A percentile compares a stretch with the other conserved stretches of the same genome.
phyloP scores from a whole-genome alignment of 2,888 invertebrate species.

The Hypsopygia costalis region DNA sequence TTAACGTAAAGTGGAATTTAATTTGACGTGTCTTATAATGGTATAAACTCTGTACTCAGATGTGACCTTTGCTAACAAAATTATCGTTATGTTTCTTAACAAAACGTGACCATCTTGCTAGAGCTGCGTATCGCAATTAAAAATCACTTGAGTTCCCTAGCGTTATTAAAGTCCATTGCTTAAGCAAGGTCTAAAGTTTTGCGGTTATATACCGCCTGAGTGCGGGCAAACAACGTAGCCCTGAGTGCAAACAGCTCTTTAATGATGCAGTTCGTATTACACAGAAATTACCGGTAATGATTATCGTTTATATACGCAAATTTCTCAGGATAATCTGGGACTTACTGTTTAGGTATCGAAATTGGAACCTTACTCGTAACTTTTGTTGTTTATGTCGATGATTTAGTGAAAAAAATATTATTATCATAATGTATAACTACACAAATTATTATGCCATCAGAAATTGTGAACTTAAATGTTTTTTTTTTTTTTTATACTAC shows the following conservation, averaged over 20 bases:
- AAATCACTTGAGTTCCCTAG: constrained; percentile 25
- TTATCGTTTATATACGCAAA: constrained; percentile 21
- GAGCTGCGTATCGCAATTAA: constrained; percentile 25
- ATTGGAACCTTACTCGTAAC: too few species aligned
- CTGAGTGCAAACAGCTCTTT: constrained; percentile 27
- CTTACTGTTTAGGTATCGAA: too few species aligned
- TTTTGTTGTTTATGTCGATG: too few species aligned
- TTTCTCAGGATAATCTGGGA: too few species aligned
- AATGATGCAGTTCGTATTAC: constrained; percentile 32
- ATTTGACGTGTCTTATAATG: not conserved
- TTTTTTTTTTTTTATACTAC: too few species aligned
- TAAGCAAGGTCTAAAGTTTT: constrained; percentile 23
- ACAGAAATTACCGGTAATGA: constrained; percentile 37
- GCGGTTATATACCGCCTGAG: constrained; percentile 9
- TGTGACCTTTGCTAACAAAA: not conserved
- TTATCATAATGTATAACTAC: too few species aligned
- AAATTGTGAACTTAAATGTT: too few species aligned
- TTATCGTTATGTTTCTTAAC: not conserved
- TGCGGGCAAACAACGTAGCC: constrained; percentile 23
- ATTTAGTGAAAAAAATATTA: too few species aligned
- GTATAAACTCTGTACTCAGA: not conserved
- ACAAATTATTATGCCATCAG: too few species aligned
- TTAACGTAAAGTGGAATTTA: too few species aligned
- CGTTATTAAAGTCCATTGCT: constrained; percentile 20
- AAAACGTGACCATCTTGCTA: not conserved